phyloP scores from a whole-genome alignment of 2,888 invertebrate species.

The Toxonevra muliebris region DNA sequence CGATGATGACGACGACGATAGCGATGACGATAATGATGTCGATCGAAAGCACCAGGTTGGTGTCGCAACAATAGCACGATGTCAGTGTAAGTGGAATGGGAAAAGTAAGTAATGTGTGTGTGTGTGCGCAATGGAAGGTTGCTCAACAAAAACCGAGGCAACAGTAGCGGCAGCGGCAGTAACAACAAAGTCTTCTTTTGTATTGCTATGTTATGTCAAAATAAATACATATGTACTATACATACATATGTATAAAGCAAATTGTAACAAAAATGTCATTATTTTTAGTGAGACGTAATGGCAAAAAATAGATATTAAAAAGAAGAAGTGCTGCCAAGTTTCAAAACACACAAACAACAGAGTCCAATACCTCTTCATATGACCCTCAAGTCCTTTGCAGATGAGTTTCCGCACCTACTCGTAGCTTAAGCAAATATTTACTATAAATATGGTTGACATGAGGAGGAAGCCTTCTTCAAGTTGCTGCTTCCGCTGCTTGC shows the following conservation, averaged over 20 bases:
- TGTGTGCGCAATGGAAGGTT: not conserved
- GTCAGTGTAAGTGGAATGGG: too few species aligned
- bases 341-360: too few species aligned
- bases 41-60: not conserved
- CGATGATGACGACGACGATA: not conserved
- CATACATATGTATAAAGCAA: not conserved
- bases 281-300: not conserved
- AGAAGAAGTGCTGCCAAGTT: too few species aligned
- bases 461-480: too few species aligned
- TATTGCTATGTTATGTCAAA: too few species aligned
- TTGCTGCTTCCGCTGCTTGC: too few species aligned
- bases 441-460: too few species aligned
- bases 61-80: not conserved
- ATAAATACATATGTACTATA: not conserved
- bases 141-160: not conserved
- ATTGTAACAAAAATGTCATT: not conserved
- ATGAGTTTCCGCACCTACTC: not conserved
- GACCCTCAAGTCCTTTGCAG: not conserved
- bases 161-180: not conserved
- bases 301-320: not conserved
- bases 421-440: too few species aligned
- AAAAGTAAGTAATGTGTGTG: not conserved
- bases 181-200: not conserved
- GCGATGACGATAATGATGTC: not conserved
- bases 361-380: too few species aligned